These are phyloP conservation scores for Hypena proboscidalis DNA, from an alignment of 2,888 invertebrate genomes.

Conservation along the genomic window DNA sequence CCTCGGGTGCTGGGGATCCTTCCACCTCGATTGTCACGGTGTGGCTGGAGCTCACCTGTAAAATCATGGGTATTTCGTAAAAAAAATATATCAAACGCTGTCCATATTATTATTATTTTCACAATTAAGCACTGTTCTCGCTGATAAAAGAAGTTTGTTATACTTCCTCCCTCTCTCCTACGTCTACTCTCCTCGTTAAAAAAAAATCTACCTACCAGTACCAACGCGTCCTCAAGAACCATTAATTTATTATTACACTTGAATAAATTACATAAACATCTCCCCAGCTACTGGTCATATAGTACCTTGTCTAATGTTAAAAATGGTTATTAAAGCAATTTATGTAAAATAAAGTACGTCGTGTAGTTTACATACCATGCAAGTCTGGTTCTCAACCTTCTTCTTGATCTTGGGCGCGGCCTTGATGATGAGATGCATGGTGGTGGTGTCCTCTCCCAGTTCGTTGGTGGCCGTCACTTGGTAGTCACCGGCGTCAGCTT, in stretches of 20 bases:
- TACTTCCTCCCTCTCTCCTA: too few relatives aligned
- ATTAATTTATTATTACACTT: too few relatives aligned
- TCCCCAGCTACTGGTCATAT: too few relatives aligned
- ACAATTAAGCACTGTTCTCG: too few relatives aligned
- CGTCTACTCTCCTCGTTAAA: too few relatives aligned
- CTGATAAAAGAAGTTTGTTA: too few relatives aligned
- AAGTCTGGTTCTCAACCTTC: constrained; percentile 91
- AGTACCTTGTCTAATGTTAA: too few relatives aligned
- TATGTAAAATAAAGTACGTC: background rate
- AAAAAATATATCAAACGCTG: too few relatives aligned
- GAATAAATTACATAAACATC: too few relatives aligned
- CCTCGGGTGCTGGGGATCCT: constrained; percentile 92
- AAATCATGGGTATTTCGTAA: background rate
- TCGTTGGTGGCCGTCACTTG: constrained; percentile 93
- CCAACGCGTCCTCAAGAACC: too few relatives aligned
- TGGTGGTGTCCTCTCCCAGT: constrained; percentile 90
- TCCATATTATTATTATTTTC: too few relatives aligned
- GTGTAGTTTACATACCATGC: constrained; percentile 67
- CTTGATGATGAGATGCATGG: constrained; percentile 91
- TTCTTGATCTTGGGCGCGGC: constrained; percentile 94
- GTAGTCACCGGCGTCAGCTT: constrained; percentile 94
- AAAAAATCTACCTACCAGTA: too few relatives aligned
- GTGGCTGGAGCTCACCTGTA: constrained; percentile 87
- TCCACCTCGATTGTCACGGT: constrained; percentile 93
- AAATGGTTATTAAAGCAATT: background rate